Conservation (phyloP, 1,140 invertebrate genomes). For the Anastrepha obliqua region DNA sequence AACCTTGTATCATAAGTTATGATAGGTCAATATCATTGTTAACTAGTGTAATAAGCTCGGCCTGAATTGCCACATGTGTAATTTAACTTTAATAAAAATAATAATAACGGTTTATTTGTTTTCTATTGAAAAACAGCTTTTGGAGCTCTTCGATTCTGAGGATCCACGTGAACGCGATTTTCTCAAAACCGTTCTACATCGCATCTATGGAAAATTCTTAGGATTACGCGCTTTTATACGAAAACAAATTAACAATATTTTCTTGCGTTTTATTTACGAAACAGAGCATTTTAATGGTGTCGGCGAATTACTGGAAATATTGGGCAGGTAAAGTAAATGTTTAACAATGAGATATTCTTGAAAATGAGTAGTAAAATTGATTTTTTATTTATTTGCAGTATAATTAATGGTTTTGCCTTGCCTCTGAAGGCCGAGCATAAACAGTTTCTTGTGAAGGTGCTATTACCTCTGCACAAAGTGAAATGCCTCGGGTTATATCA, state of each 20-base stretch:
- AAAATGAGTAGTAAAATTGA: neutral
- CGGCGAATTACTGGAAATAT: constrained; percentile 98
- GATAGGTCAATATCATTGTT: no score
- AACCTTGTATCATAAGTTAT: no score
- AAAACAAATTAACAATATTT: constrained; percentile 99
- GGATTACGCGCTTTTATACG: constrained; percentile 98
- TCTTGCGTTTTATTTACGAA: constrained; percentile 98
- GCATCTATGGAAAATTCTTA: constrained; percentile 99
- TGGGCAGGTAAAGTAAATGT: constrained; percentile 82
- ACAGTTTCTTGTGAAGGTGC: constrained; percentile 98
- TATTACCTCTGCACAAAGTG: constrained; percentile 98
- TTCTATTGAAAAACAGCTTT: constrained; percentile 79
- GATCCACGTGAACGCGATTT: constrained; percentile 99
- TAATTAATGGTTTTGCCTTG: constrained; percentile 99
- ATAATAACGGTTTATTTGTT: constrained; percentile 42
- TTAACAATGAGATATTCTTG: no score
- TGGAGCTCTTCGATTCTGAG: constrained; percentile 99
- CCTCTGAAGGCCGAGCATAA: constrained; percentile 98
- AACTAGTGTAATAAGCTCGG: no score
- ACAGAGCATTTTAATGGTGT: constrained; percentile 99
- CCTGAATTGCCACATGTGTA: no score
- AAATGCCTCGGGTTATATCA: constrained; percentile 94
- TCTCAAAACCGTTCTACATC: constrained; percentile 98
- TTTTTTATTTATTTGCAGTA: constrained; percentile 79
- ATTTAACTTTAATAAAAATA: neutral